Evolutionary conservation across 2,888 invertebrate species (phyloP), one percentile per base, ranked within the genome.

Genomic region (Hetaerina titia): DNA sequence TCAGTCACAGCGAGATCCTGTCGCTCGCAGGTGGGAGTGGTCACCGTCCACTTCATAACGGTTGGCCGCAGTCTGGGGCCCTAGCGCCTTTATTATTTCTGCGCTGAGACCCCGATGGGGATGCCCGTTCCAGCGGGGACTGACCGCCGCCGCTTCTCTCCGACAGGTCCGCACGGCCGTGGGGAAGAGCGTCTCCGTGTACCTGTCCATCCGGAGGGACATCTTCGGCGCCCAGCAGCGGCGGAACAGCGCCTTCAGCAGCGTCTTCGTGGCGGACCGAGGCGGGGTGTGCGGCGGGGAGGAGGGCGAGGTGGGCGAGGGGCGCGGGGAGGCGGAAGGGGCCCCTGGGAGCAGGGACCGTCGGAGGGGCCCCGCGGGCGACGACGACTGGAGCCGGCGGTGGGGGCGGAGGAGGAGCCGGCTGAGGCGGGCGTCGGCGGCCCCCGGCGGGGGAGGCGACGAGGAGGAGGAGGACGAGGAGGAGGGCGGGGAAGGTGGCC

Each of bases 101-200:
- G 45, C 45, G 45, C 45, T 45, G 45, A 2, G 45, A 1, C 45
- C 45, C 45, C 45, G 45, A 45, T 45, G 45, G 45, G 45, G 45
- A 45, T 45, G 1, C 45, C 45, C 45, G 45, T 45, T 4, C 45
- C 2, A 45, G 1, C 45, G 1, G 45, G 45, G 45, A 45, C 45
- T 45, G 45, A 45, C 45, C 45, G 45, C 45, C 45, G 45, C 45
- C 45, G 45, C 7, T 90, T 90, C 58, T 7, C 17, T 1, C 45
- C 95, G 45, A 5, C 95, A 97, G 97, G 97, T 97, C 17, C 96
- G 97, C 74, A 96, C 97, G 25, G 97, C 97, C 74, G 96, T 97
- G 95, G 96, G 97, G 57, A 97, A 97, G 96, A 97, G 97, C 95
- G 95, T 97, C 88, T 96, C 96, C 45, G 96, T 97, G 56, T 97